Percentiles rank a stretch among this genome's conserved stretches.
Conservation (phyloP, 2,888 invertebrate species). For the Toxonevra muliebris region DNA sequence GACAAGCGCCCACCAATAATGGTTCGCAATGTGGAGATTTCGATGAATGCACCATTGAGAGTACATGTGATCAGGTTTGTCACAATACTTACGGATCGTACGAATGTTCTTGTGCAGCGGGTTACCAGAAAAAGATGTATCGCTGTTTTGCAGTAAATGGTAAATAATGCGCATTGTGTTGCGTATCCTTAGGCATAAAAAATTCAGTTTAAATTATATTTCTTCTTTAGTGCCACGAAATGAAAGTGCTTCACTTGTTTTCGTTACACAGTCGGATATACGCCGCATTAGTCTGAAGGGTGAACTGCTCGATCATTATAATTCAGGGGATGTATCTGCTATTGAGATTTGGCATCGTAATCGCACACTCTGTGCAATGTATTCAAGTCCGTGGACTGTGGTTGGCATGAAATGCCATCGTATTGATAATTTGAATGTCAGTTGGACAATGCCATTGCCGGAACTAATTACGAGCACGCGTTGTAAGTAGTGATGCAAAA, state of each 20-base stretch:
- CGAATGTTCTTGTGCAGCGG: slow-evolving; percentile 77
- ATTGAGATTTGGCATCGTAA: slow-evolving; percentile 76
- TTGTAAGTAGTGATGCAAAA: slow-evolving; percentile 66
- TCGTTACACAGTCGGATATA: slow-evolving; percentile 75
- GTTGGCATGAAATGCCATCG: slow-evolving; percentile 73
- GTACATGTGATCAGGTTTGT: slow-evolving; percentile 79
- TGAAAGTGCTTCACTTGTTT: slow-evolving; percentile 73
- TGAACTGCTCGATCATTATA: slow-evolving; percentile 54
- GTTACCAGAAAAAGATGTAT: slow-evolving; percentile 72
- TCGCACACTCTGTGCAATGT: slow-evolving; percentile 77
- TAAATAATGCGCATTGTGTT: slow-evolving; percentile 53
- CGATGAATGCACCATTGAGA: slow-evolving; percentile 79
- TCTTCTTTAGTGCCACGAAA: slow-evolving; percentile 69
- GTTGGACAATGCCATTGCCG: slow-evolving; percentile 70
- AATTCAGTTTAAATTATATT: background rate
- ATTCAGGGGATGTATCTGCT: slow-evolving; percentile 58
- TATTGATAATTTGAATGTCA: slow-evolving; percentile 71
- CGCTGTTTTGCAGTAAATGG: slow-evolving; percentile 78
- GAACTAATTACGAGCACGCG: slow-evolving; percentile 72
- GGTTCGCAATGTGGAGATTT: slow-evolving; percentile 75
- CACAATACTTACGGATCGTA: slow-evolving; percentile 74
- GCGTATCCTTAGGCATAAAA: background rate
- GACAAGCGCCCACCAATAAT: slow-evolving; percentile 68
- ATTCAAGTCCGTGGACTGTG: slow-evolving; percentile 66
- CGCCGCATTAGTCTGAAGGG: slow-evolving; percentile 71